A percentile compares a stretch with the other conserved stretches of the same genome.
Evolutionary conservation across 2,888 invertebrate genomes (phyloP).

Genomic region (Lasioglossum malachurum): DNA sequence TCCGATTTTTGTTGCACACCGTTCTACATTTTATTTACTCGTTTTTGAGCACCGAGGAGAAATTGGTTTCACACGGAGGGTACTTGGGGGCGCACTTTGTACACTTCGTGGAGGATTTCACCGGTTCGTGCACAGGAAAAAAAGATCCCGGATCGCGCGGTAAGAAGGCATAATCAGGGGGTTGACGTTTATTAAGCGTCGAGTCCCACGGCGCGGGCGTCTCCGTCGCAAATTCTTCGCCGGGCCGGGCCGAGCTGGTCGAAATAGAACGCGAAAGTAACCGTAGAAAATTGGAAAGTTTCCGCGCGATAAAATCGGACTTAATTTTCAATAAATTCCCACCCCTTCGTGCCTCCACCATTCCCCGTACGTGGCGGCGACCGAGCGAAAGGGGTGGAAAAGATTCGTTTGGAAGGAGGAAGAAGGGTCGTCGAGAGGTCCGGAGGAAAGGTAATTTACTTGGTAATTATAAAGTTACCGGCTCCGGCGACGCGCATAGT

Average conservation of each 20-base stretch:
- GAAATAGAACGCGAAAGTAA: constrained; percentile 77
- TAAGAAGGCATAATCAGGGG: constrained; percentile 47
- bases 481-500: constrained; percentile 76
- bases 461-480: constrained; percentile 82
- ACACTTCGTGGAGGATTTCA: constrained; percentile 13
- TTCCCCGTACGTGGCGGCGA: constrained; percentile 54
- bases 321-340: constrained; percentile 83
- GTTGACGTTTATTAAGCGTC: constrained; percentile 68
- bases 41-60: neutral
- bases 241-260: constrained; percentile 25
- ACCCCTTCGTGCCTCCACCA: neutral
- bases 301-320: constrained; percentile 82
- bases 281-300: constrained; percentile 82
- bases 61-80: neutral
- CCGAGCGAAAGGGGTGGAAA: constrained; percentile 23
- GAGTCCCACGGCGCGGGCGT: constrained; percentile 18
- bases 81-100: neutral
- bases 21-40: neutral
- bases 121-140: constrained; percentile 1
- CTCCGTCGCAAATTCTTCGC: constrained; percentile 67
- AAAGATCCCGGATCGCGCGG: neutral
- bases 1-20: neutral
- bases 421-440: constrained; percentile 45
- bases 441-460: constrained; percentile 78
- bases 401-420: constrained; percentile 38